Percentiles rank a stretch among this genome's conserved stretches.
phyloP scores from a whole-genome alignment of 2,888 invertebrate species.

The Orthonychiurus folsomi region DNA sequence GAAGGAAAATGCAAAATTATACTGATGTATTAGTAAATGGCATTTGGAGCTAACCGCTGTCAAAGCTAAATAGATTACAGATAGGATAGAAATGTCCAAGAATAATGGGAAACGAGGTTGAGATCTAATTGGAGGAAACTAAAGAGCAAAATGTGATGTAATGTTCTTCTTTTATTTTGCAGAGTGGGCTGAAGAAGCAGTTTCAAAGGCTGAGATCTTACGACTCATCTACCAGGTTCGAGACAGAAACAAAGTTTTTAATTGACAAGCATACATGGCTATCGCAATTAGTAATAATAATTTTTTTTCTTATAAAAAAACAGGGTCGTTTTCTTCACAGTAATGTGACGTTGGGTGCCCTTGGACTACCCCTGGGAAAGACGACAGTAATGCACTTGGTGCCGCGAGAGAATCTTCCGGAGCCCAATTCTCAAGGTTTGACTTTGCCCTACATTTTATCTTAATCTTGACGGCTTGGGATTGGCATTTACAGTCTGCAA shows the following conservation, averaged over 20 bases:
- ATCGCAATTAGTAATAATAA: too few species aligned
- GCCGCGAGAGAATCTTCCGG: conserved; percentile 96
- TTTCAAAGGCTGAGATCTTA: conserved; percentile 92
- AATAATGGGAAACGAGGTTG: too few species aligned
- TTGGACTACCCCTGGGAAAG: conserved; percentile 92
- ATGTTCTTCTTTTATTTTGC: conserved; percentile 41
- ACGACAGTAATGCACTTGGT: conserved; percentile 99
- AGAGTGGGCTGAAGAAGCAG: conserved; percentile 96
- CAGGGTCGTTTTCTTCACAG: conserved; percentile 94
- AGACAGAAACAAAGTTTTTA: too few species aligned
- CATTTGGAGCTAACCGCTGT: too few species aligned
- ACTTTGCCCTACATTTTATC: conserved; percentile 18
- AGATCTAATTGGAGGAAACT: background rate
- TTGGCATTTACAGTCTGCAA: too few species aligned
- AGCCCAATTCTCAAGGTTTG: conserved; percentile 92
- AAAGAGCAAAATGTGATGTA: background rate
- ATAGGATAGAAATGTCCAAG: too few species aligned
- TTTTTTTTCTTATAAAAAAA: too few species aligned
- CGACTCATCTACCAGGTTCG: conserved; percentile 98
- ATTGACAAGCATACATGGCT: too few species aligned
- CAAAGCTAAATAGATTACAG: too few species aligned
- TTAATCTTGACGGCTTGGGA: conserved; percentile 9
- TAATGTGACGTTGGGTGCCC: conserved; percentile 94
- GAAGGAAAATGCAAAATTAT: too few species aligned
- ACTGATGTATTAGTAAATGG: too few species aligned